Evolutionary conservation across 2,888 invertebrate genomes (phyloP).

Genomic region (Ichneumoninae sp.): DNA sequence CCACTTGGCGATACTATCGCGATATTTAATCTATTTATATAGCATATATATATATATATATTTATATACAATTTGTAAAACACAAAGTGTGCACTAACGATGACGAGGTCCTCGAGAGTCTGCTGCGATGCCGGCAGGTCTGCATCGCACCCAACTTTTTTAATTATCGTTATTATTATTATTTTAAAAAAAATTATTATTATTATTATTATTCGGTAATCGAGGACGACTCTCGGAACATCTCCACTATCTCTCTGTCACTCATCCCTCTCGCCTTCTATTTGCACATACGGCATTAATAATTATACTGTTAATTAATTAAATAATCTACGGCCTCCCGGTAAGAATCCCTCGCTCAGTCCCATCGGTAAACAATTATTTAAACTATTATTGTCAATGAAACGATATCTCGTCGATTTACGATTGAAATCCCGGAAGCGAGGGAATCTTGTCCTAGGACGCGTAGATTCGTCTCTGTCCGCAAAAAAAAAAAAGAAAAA

Average conservation of each 20-base stretch:
- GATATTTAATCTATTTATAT: constrained; percentile 36
- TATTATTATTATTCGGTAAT: constrained; percentile 23
- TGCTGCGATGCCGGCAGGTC: constrained; percentile 68
- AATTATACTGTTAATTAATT: constrained; percentile 25
- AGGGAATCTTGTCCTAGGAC: constrained; percentile 47
- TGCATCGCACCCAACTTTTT: constrained; percentile 58
- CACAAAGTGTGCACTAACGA: constrained; percentile 57
- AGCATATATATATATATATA: constrained; percentile 43
- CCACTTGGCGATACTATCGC: constrained; percentile 57
- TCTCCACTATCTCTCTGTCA: constrained; percentile 52
- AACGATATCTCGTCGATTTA: constrained; percentile 9
- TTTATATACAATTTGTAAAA: constrained; percentile 50
- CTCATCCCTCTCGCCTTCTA: constrained; percentile 46
- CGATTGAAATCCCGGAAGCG: constrained; percentile 3
- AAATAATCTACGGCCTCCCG: constrained; percentile 30
- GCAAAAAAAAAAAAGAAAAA: not conserved
- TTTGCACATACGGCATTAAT: constrained; percentile 46
- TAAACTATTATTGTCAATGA: not conserved
- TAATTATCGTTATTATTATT: constrained; percentile 1
- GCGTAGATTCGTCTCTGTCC: constrained; percentile 22
- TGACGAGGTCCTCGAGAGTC: constrained; percentile 62
- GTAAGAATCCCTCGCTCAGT: constrained; percentile 50
- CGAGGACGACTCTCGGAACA: constrained; percentile 36
- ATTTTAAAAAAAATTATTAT: not conserved
- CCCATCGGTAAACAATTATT: not conserved